These are phyloP conservation scores for Pedetes capensis DNA, from an alignment of 2,113 vertebrate genomes.

Conservation along the genomic window DNA sequence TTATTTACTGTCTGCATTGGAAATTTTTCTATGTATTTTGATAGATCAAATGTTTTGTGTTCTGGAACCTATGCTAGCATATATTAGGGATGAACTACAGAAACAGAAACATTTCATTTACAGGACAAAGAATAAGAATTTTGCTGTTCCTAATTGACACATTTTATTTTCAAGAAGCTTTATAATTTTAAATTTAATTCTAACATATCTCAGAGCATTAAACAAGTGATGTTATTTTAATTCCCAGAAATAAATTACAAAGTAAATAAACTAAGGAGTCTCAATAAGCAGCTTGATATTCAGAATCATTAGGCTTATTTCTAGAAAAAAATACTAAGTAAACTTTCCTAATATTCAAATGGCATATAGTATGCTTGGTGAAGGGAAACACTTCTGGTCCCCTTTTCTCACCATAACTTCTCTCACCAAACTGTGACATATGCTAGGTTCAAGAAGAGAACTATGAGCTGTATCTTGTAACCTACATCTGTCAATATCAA, in stretches of 20 bases:
- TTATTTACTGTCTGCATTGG: no score
- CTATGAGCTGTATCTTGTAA: not conserved
- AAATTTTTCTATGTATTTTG: no score
- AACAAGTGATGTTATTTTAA: not conserved
- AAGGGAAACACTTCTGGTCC: not conserved
- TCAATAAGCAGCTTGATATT: not conserved
- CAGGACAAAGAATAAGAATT: not conserved
- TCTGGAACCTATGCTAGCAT: not conserved
- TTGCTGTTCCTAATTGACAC: not conserved
- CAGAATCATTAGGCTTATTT: not conserved
- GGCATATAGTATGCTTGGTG: not conserved
- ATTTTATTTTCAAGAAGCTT: not conserved
- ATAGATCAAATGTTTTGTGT: not conserved
- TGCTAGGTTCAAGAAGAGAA: not conserved
- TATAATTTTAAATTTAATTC: not conserved
- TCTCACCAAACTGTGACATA: not conserved
- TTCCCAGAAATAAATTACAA: not conserved
- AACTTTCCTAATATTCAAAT: not conserved
- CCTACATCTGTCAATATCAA: not conserved
- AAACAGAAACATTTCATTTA: not conserved
- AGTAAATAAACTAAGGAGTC: not conserved
- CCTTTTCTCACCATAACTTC: not conserved
- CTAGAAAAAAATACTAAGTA: not conserved
- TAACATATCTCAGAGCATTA: not conserved
- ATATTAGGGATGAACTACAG: not conserved